Conservation (phyloP, 2,797 vertebrate genomes). For the Lycodopsis pacificus region DNA sequence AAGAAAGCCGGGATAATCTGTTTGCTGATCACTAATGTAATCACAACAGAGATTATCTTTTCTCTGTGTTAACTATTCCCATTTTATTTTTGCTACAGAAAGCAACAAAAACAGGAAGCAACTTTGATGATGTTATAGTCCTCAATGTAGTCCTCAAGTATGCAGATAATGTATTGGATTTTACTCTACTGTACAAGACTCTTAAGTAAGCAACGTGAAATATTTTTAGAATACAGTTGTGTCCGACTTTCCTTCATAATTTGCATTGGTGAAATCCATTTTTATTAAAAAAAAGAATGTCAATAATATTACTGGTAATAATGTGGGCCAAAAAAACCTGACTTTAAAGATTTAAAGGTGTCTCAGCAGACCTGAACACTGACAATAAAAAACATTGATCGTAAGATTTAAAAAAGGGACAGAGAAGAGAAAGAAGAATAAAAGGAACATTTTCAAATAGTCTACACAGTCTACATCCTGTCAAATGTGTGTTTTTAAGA, state of each 20-base stretch:
- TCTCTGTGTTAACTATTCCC: background rate
- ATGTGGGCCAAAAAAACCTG: background rate
- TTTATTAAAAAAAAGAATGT: background rate
- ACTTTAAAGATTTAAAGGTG: background rate
- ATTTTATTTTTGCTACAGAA: slow-evolving; percentile 4
- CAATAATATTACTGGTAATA: background rate
- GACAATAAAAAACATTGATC: background rate
- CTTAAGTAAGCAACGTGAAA: background rate
- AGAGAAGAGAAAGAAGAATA: background rate
- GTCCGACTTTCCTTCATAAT: background rate
- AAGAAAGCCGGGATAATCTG: slow-evolving; percentile 18
- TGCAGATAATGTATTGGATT: background rate
- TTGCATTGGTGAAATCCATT: background rate
- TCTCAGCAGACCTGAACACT: background rate
- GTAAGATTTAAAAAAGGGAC: background rate
- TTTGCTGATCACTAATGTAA: slow-evolving; percentile 33
- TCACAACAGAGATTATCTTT: slow-evolving; percentile 36
- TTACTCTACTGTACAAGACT: background rate
- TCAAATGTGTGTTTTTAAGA: background rate
- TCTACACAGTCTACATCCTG: background rate
- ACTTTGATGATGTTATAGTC: background rate
- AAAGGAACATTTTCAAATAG: background rate
- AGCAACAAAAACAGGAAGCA: background rate
- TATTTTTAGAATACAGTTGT: background rate
- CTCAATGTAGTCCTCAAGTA: background rate